Conservation (phyloP, 2,888 invertebrate species). For the Pammene fasciana region DNA sequence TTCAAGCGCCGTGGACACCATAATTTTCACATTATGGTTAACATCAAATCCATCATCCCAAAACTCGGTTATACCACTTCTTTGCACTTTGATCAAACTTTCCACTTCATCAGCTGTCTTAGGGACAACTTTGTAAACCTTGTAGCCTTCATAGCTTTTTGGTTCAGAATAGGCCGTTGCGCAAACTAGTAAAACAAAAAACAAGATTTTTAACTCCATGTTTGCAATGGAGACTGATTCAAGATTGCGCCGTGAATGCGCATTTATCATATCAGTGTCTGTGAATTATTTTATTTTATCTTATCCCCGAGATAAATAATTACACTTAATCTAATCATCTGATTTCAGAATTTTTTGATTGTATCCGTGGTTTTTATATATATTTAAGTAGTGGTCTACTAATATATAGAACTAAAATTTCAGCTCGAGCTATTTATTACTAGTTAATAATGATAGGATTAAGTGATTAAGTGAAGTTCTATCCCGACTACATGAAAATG, state of each 20-base stretch:
- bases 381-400: too few relatives aligned
- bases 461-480: too few relatives aligned
- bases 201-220: constrained; percentile 52
- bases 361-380: not conserved
- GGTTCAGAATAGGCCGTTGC: constrained; percentile 45
- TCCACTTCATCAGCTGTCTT: constrained; percentile 72
- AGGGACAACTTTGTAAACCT: constrained; percentile 82
- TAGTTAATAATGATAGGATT: too few relatives aligned
- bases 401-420: too few relatives aligned
- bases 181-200: constrained; percentile 47
- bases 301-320: constrained; percentile 23
- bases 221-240: constrained; percentile 38
- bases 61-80: constrained; percentile 62
- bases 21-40: constrained; percentile 63
- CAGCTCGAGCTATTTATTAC: too few relatives aligned
- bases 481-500: too few relatives aligned
- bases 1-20: constrained; percentile 60
- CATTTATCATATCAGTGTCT: constrained; percentile 2
- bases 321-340: not conserved
- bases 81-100: constrained; percentile 72
- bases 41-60: constrained; percentile 64
- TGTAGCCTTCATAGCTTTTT: constrained; percentile 81
- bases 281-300: constrained; percentile 19
- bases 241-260: not conserved
- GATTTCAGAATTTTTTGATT: not conserved